Evolutionary conservation across 1,140 invertebrate genomes (phyloP).

Genomic region (Drosophila bocki): DNA sequence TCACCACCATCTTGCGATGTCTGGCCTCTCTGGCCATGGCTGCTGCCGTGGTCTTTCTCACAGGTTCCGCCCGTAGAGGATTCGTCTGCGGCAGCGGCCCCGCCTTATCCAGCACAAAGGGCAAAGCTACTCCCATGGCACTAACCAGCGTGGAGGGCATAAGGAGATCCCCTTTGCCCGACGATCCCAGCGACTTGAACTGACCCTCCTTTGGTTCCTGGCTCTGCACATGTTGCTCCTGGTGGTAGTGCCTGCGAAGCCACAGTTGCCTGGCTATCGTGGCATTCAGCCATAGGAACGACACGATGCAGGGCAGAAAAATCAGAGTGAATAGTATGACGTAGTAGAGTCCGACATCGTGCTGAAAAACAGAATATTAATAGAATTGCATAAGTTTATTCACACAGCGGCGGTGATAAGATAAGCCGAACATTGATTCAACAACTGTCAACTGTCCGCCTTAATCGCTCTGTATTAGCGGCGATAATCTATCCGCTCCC

Average conservation of each 20-base stretch:
- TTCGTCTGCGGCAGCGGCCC: background rate
- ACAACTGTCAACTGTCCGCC: conserved; percentile 14
- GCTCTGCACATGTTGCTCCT: conserved; percentile 43
- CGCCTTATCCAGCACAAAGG: conserved; percentile 28
- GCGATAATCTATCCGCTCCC: conserved; percentile 22
- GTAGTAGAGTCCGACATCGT: conserved; percentile 74
- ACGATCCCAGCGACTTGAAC: conserved; percentile 4
- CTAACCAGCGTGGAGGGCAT: conserved; percentile 50
- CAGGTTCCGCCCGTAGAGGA: background rate
- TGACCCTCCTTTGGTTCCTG: conserved; percentile 29
- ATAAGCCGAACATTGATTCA: conserved; percentile 45
- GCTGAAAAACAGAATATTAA: conserved; percentile 54
- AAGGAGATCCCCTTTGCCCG: conserved; percentile 35
- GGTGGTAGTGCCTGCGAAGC: conserved; percentile 65
- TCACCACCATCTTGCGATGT: conserved; percentile 86
- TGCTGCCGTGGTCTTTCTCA: background rate
- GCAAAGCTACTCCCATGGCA: conserved; percentile 56
- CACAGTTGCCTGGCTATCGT: conserved; percentile 86
- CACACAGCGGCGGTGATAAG: conserved; percentile 49
- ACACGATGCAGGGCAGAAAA: conserved; percentile 86
- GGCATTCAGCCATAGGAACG: conserved; percentile 86
- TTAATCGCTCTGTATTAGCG: background rate
- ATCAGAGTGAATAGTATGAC: conserved; percentile 86
- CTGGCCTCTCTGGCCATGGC: conserved; percentile 76
- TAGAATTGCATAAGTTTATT: conserved; percentile 43